Evolutionary conservation across 2,113 vertebrate species (phyloP).

Genomic region (Pteruthius melanotis): DNA sequence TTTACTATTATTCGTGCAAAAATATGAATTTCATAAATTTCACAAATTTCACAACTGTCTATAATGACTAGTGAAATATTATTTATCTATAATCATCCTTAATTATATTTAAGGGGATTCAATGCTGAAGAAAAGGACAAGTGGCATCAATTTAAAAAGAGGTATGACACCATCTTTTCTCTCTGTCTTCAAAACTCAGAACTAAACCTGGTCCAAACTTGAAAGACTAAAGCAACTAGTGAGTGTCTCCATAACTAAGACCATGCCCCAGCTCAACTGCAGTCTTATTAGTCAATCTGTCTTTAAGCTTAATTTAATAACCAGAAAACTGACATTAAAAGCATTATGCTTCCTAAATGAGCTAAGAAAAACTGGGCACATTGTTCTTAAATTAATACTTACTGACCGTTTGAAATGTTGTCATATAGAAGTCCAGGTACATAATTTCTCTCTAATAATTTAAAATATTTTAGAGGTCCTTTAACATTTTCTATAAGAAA

Average conservation of each 20-base stretch:
- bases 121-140: neutral
- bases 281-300: neutral
- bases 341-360: neutral
- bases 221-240: neutral
- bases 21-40: neutral
- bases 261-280: neutral
- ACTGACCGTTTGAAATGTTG: neutral
- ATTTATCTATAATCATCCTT: neutral
- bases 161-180: neutral
- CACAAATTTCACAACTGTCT: neutral
- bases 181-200: neutral
- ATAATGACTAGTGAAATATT: neutral
- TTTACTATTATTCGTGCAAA: neutral
- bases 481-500: neutral
- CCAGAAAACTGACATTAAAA: neutral
- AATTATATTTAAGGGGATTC: neutral
- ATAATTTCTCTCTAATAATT: neutral
- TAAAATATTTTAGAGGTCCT: neutral
- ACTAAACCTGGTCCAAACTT: neutral
- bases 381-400: neutral
- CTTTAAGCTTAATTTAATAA: neutral
- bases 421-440: neutral
- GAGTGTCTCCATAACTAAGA: neutral
- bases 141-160: neutral
- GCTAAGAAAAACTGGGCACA: neutral